Evolutionary conservation across 1,140 invertebrate species (phyloP).

Genomic region (Drosophila melanica): DNA sequence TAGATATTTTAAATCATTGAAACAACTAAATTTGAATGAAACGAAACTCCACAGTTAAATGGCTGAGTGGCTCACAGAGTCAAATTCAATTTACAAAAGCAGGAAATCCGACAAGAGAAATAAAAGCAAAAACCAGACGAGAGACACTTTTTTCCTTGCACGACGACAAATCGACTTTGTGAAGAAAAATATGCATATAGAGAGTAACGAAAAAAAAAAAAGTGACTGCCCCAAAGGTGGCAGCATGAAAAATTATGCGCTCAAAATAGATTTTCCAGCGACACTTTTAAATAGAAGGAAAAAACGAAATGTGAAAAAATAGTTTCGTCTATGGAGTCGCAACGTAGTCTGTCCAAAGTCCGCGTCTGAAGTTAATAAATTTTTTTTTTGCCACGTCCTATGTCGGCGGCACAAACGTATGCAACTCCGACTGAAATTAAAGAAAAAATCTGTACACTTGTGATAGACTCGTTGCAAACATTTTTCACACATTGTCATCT

Average conservation of each 20-base stretch:
- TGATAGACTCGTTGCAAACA: slow-evolving; percentile 58
- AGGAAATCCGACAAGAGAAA: slow-evolving; percentile 49
- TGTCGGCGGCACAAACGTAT: slow-evolving; percentile 51
- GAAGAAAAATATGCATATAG: slow-evolving; percentile 57
- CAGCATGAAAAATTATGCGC: slow-evolving; percentile 77
- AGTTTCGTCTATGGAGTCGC: slow-evolving; percentile 1
- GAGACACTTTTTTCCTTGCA: slow-evolving; percentile 45
- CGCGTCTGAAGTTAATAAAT: slow-evolving; percentile 76
- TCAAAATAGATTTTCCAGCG: slow-evolving; percentile 76
- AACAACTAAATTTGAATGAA: slow-evolving; percentile 2
- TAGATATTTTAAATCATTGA: slow-evolving; percentile 18
- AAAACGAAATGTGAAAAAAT: slow-evolving; percentile 15
- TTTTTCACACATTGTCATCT: slow-evolving; percentile 78
- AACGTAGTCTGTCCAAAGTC: slow-evolving; percentile 22
- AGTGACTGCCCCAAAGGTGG: slow-evolving; percentile 62
- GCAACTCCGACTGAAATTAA: slow-evolving; percentile 51
- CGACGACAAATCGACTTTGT: slow-evolving; percentile 67
- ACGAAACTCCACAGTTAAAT: slow-evolving; percentile 18
- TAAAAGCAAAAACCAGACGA: slow-evolving; percentile 9
- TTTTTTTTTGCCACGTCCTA: slow-evolving; percentile 64
- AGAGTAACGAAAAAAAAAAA: slow-evolving; percentile 13
- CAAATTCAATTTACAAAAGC: slow-evolving; percentile 54
- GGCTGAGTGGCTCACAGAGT: slow-evolving; percentile 4
- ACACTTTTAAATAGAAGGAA: slow-evolving; percentile 33
- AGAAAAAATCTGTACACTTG: slow-evolving; percentile 46